Evolutionary conservation across 2,888 invertebrate species (phyloP), one percentile per base, ranked within the genome.

Genomic region (Parnassius mnemosyne): DNA sequence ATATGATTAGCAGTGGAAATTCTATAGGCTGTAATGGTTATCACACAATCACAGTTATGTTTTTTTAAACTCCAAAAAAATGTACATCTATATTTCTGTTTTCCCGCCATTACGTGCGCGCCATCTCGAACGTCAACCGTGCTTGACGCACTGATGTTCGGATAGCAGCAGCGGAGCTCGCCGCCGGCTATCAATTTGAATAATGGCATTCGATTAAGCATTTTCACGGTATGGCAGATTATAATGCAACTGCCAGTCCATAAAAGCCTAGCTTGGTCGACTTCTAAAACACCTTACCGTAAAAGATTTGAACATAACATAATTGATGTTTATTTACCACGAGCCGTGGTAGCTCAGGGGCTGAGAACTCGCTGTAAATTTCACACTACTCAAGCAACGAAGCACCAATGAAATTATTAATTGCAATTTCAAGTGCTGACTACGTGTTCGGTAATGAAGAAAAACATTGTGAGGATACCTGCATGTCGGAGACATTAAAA

Each of bases 121-220:
- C 53, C 63, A 51, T 58, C 58, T 44, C 58, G 65, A 65, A 65
- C 63, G 57, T 52, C 54, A 54, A 34, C 46, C 57, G 47, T 41
- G 42, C 12, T 34, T 54, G 58, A 63, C 68, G 72, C 71, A 70
- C 65, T 69, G 66, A 69, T 63, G 60, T 58, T 64, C 53, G 58
- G 57, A 59, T 63, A 65, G 53, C 64, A 46, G 58, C 56, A 62
- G 64, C 55, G 61, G 46, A 60, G 57, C 66, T 53, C 58, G 77
- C 81, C 79, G 61, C 68, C 65, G 78, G 81, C 75, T 58, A 70
- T 62, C 67, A 74, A 81, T 81, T 79, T 81, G 75, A 80, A 80
- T 83, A 81, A 77, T 77, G 77, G 72, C 71, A 72, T 71, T 72
- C 75, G 76, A 79, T 81, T 77, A 75, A 71, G 71, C 69, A 76